These are phyloP conservation scores for Camponotus floridanus DNA, from an alignment of 1,140 invertebrate genomes.

Conservation along the genomic window DNA sequence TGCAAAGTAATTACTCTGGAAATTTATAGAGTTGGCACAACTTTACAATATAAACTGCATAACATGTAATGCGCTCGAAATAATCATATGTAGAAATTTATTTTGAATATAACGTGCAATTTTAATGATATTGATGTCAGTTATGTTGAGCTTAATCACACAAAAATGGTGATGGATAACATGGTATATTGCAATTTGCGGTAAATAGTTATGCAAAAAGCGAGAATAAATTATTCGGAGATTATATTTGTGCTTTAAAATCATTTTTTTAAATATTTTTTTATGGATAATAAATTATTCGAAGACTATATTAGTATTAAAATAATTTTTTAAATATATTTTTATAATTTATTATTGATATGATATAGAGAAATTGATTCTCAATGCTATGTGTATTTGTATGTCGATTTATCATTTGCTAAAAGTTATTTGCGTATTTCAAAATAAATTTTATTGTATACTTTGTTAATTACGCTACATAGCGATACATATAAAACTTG, in stretches of 20 bases:
- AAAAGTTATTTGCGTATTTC: background rate
- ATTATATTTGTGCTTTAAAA: background rate
- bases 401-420: background rate
- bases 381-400: background rate
- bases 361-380: background rate
- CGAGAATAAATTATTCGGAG: background rate
- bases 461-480: slow-evolving; percentile 7
- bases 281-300: background rate
- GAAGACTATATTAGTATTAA: background rate
- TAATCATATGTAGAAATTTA: slow-evolving; percentile 56
- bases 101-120: background rate
- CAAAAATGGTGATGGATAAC: background rate
- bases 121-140: slow-evolving; percentile 1
- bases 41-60: slow-evolving; percentile 44
- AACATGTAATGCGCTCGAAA: slow-evolving; percentile 29
- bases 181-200: background rate
- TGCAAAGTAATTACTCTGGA: slow-evolving; percentile 52
- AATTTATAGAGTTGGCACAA: slow-evolving; percentile 58
- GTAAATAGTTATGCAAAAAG: background rate
- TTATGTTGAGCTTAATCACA: slow-evolving; percentile 5
- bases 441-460: background rate
- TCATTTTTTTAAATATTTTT: background rate
- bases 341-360: background rate
- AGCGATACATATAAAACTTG: background rate
- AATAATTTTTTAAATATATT: background rate